These are phyloP conservation scores for Smithornis capensis DNA, from an alignment of 2,113 vertebrate species.

Conservation along the genomic window DNA sequence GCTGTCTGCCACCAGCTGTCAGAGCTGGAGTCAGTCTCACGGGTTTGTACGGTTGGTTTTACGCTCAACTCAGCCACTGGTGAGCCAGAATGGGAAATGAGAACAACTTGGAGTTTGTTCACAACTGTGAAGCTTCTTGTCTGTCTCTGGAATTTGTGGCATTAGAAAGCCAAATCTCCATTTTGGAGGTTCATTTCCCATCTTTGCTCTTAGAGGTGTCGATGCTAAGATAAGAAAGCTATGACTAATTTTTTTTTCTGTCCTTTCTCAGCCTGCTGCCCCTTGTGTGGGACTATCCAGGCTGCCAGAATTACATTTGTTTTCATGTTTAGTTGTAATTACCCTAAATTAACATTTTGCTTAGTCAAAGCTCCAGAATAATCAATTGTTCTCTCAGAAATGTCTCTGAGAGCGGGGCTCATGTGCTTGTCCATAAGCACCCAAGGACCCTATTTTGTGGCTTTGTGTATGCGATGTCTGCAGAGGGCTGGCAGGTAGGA, in stretches of 20 bases:
- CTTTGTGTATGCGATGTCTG: not conserved
- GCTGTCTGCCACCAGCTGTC: conserved; percentile 20
- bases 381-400: not conserved
- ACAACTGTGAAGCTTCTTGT: not conserved
- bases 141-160: not conserved
- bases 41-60: not conserved
- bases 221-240: not conserved
- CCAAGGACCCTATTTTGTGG: not conserved
- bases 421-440: not conserved
- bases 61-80: not conserved
- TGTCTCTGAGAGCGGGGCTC: not conserved
- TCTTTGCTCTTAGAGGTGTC: not conserved
- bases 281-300: not conserved
- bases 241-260: not conserved
- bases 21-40: not conserved
- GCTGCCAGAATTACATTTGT: not conserved
- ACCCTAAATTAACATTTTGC: not conserved
- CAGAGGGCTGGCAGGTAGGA: not conserved
- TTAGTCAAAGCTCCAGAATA: not conserved
- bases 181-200: not conserved
- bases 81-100: not conserved
- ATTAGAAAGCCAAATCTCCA: not conserved
- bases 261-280: not conserved
- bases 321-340: not conserved
- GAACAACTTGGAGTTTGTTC: not conserved